Evolutionary conservation across 2,113 vertebrate genomes (phyloP).

Genomic region (Melanocharis versteri): DNA sequence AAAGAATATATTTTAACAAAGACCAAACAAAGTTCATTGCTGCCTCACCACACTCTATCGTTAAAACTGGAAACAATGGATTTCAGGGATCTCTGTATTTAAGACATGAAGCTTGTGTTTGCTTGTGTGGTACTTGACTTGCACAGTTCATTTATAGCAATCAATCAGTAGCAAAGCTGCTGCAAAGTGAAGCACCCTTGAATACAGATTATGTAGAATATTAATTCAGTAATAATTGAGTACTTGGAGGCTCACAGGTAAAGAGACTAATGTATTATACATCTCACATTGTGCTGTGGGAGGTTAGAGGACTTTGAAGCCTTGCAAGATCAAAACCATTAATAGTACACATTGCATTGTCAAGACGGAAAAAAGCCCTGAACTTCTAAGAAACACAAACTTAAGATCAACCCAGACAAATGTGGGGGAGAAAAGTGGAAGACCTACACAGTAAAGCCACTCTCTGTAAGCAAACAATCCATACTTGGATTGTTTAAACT

Average conservation of each 20-base stretch:
- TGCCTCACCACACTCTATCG: not conserved
- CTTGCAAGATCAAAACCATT: not conserved
- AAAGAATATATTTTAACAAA: not conserved
- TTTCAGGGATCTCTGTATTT: not conserved
- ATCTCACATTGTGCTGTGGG: not conserved
- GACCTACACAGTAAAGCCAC: not conserved
- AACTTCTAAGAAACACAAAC: not conserved
- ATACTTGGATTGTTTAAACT: not conserved
- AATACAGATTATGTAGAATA: not conserved
- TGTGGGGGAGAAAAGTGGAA: fast-evolving
- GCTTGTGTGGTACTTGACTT: not conserved
- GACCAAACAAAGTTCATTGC: not conserved
- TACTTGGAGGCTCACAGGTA: not conserved
- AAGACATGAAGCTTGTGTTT: not conserved
- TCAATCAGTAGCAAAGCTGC: not conserved
- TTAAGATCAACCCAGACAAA: not conserved
- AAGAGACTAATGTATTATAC: not conserved
- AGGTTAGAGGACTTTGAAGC: not conserved
- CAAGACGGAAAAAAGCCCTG: not conserved
- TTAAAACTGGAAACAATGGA: not conserved
- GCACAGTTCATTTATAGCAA: not conserved
- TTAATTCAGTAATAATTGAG: not conserved
- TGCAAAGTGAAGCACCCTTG: not conserved
- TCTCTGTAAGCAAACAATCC: not conserved
- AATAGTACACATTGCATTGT: not conserved